phyloP scores from a whole-genome alignment of 2,888 invertebrate species.

The Pseudoips prasinana region DNA sequence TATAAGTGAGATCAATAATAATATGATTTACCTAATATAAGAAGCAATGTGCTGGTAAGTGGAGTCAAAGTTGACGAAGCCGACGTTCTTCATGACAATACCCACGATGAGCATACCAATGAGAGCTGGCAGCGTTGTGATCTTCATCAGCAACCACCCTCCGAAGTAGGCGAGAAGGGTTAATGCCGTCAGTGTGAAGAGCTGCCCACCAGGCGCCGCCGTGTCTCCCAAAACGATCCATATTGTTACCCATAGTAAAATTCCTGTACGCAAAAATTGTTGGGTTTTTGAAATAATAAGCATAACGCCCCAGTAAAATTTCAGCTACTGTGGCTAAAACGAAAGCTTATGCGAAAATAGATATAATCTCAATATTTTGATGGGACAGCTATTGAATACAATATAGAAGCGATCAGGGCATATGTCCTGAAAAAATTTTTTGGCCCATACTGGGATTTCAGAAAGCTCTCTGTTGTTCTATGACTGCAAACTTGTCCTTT shows the following conservation, averaged over 20 bases:
- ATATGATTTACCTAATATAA: slow-evolving; percentile 86
- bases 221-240: slow-evolving; percentile 89
- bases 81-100: slow-evolving; percentile 86
- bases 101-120: slow-evolving; percentile 94
- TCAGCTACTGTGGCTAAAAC: too few relatives aligned
- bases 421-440: too few relatives aligned
- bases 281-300: too few relatives aligned
- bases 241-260: slow-evolving; percentile 88
- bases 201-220: slow-evolving; percentile 91
- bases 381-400: too few relatives aligned
- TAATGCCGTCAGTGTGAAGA: slow-evolving; percentile 89
- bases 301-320: too few relatives aligned
- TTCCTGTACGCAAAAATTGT: slow-evolving; percentile 61
- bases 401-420: too few relatives aligned
- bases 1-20: too few relatives aligned
- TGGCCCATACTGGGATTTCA: too few relatives aligned
- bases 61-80: slow-evolving; percentile 86
- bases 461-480: too few relatives aligned
- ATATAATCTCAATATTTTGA: too few relatives aligned
- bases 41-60: slow-evolving; percentile 85
- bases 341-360: too few relatives aligned
- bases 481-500: too few relatives aligned
- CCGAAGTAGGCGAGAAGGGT: slow-evolving; percentile 91
- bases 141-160: slow-evolving; percentile 88
- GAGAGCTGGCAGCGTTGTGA: slow-evolving; percentile 91